phyloP scores from a whole-genome alignment of 2,113 vertebrate species.

The Rattus rattus region DNA sequence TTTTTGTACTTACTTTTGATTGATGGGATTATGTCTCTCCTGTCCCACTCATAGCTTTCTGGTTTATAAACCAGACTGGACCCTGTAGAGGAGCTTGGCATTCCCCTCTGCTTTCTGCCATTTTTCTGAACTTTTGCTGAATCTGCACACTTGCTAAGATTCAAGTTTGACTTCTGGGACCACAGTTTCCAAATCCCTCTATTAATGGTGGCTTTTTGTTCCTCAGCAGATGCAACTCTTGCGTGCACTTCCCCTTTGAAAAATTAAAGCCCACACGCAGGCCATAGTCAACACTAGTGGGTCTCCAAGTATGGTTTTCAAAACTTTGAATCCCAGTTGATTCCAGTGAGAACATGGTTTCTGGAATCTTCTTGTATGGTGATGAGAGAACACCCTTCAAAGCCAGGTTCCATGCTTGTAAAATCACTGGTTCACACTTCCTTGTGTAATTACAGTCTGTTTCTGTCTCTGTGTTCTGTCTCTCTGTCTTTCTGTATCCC shows the following conservation, averaged over 20 bases:
- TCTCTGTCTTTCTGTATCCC: not conserved
- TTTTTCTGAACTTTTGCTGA: not conserved
- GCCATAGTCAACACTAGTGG: not conserved
- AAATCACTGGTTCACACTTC: conserved; percentile 41
- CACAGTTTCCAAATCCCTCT: not conserved
- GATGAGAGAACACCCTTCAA: conserved; percentile 46
- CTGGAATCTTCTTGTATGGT: not conserved
- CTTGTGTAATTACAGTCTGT: not conserved
- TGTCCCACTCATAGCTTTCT: rapidly evolving
- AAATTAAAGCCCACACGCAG: not conserved
- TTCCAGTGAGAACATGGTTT: conserved; percentile 47
- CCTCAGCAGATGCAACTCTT: not conserved
- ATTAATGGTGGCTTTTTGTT: not conserved
- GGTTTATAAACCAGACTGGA: not conserved
- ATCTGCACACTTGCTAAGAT: not conserved
- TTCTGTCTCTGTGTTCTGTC: not conserved
- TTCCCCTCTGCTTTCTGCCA: not conserved
- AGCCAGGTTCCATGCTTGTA: conserved; percentile 50
- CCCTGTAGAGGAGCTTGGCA: not conserved
- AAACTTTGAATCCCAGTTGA: not conserved
- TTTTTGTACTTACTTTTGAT: not conserved
- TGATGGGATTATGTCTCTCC: not conserved
- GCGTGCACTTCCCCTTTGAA: not conserved
- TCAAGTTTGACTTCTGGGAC: not conserved
- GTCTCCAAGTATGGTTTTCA: not conserved